Conservation (phyloP, 2,113 vertebrate genomes). For the Tor tambroides region DNA sequence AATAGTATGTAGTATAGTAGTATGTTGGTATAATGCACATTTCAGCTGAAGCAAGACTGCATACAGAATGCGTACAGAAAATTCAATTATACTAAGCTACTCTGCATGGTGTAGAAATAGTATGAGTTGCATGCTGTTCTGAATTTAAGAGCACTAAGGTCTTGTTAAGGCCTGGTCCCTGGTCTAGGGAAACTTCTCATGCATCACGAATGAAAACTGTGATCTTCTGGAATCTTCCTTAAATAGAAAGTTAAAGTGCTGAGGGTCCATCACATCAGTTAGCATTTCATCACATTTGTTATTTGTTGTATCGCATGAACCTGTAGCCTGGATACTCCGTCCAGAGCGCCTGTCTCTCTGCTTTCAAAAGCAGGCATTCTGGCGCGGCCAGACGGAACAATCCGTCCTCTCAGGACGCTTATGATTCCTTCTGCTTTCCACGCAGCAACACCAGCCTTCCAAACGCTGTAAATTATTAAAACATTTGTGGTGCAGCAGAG, state of each 20-base stretch:
- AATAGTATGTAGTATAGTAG: background rate
- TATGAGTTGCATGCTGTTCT: background rate
- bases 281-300: background rate
- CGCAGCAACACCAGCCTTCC: background rate
- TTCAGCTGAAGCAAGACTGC: background rate
- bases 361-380: constrained; percentile 10
- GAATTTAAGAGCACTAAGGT: background rate
- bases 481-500: background rate
- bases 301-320: constrained; percentile 23
- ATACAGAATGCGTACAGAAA: background rate
- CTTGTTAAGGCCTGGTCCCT: background rate
- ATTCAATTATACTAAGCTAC: background rate
- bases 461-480: constrained; percentile 16
- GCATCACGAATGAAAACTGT: background rate
- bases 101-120: background rate
- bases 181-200: background rate
- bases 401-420: background rate
- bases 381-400: background rate
- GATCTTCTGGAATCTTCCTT: background rate
- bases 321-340: constrained; percentile 10
- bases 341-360: background rate
- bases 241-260: background rate
- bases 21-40: background rate
- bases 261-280: background rate
- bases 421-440: constrained; percentile 9